phyloP scores from a whole-genome alignment of 2,888 invertebrate species.

The Ditylenchus weischeri region DNA sequence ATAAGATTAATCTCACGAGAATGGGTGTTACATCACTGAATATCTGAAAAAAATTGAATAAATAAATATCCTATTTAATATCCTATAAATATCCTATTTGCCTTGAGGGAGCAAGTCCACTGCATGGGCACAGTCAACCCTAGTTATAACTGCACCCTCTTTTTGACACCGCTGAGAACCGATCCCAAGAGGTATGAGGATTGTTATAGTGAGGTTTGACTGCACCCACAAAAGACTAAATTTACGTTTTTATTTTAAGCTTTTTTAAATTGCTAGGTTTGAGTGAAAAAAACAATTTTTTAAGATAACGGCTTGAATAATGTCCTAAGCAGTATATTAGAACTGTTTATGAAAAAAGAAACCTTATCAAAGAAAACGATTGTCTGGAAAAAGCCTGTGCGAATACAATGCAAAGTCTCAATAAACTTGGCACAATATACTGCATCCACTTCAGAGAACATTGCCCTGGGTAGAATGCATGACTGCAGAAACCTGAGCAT shows the following conservation, averaged over 20 bases:
- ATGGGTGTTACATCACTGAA: conserved; percentile 97
- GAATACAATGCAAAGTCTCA: conserved; percentile 85
- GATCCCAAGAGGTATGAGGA: too few species aligned
- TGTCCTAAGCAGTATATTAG: conserved; percentile 4
- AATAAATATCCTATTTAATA: too few species aligned
- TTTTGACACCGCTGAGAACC: too few species aligned
- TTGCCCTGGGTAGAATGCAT: conserved; percentile 92
- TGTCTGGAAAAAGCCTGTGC: conserved; percentile 89
- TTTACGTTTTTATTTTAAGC: too few species aligned
- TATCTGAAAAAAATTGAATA: conserved; percentile 67
- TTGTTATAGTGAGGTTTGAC: too few species aligned
- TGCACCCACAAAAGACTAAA: too few species aligned
- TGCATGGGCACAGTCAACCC: too few species aligned
- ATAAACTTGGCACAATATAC: conserved; percentile 96
- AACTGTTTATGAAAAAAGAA: conserved; percentile 51
- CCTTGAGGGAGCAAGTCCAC: too few species aligned
- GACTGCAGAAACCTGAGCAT: conserved; percentile 67
- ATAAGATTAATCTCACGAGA: conserved; percentile 62
- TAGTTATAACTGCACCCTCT: too few species aligned
- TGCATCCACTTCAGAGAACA: conserved; percentile 91
- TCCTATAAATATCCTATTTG: too few species aligned
- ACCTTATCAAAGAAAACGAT: conserved; percentile 94
- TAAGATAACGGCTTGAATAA: not conserved
- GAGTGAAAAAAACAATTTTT: too few species aligned
- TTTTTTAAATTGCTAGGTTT: too few species aligned